phyloP scores from a whole-genome alignment of 1,140 invertebrate genomes.

The Lordiphosa collinella region DNA sequence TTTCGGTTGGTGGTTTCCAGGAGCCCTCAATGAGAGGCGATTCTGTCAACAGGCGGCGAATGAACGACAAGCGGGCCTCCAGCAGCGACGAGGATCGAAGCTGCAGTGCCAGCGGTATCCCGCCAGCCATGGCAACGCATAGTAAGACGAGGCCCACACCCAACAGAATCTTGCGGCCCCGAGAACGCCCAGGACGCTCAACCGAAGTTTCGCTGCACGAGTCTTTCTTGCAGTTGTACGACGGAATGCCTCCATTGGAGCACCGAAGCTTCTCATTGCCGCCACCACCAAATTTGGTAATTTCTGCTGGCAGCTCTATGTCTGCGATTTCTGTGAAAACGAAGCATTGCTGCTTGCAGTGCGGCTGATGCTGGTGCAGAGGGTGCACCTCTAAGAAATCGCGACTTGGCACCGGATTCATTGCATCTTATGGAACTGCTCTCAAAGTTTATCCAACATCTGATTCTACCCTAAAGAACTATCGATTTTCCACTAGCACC shows the following conservation, averaged over 20 bases:
- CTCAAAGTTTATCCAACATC: background rate
- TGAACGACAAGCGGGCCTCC: slow-evolving; percentile 82
- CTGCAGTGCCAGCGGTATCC: slow-evolving; percentile 82
- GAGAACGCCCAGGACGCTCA: slow-evolving; percentile 49
- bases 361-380: slow-evolving; percentile 72
- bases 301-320: slow-evolving; percentile 75
- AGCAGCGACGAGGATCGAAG: slow-evolving; percentile 82
- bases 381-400: slow-evolving; percentile 77
- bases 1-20: slow-evolving; percentile 63
- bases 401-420: slow-evolving; percentile 75
- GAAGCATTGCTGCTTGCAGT: slow-evolving; percentile 79
- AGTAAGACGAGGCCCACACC: slow-evolving; percentile 60
- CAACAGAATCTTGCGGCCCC: slow-evolving; percentile 60
- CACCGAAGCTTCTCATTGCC: slow-evolving; percentile 65
- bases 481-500: background rate
- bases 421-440: slow-evolving; percentile 32
- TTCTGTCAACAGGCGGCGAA: slow-evolving; percentile 81
- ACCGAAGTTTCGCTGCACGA: slow-evolving; percentile 61
- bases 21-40: slow-evolving; percentile 82
- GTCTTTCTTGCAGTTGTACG: slow-evolving; percentile 62
- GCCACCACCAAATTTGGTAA: slow-evolving; percentile 70
- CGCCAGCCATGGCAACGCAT: slow-evolving; percentile 77
- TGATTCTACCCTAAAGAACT: background rate
- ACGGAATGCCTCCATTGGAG: slow-evolving; percentile 65
- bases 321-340: slow-evolving; percentile 78